Conservation (phyloP, 2,888 invertebrate genomes). For the Brachylomia viminalis region DNA sequence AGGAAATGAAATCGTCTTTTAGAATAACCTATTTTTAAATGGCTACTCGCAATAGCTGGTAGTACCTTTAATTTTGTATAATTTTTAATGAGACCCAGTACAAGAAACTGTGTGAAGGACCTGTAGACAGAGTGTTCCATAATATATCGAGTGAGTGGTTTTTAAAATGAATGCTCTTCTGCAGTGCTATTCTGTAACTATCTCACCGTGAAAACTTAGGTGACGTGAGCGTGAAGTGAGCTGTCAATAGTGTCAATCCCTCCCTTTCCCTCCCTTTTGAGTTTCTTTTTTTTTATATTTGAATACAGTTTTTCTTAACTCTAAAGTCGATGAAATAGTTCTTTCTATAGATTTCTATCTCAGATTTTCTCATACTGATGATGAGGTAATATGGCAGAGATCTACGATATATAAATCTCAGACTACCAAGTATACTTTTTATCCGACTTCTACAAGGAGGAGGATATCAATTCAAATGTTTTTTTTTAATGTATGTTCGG, state of each 20-base stretch:
- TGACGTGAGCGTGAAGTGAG: too few relatives aligned
- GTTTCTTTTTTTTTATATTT: too few relatives aligned
- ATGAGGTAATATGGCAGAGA: not conserved
- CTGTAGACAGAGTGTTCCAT: not conserved
- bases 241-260: too few relatives aligned
- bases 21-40: constrained; percentile 31
- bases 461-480: too few relatives aligned
- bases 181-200: too few relatives aligned
- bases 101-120: not conserved
- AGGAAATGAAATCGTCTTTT: constrained; percentile 53
- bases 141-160: not conserved
- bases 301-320: not conserved
- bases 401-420: not conserved
- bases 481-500: too few relatives aligned
- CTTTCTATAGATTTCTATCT: not conserved
- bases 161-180: not conserved
- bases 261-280: too few relatives aligned
- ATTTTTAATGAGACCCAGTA: not conserved
- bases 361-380: not conserved
- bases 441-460: too few relatives aligned
- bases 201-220: too few relatives aligned
- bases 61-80: constrained; percentile 21
- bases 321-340: not conserved
- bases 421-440: not conserved
- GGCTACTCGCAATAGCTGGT: constrained; percentile 1